These are phyloP conservation scores for Dasypolia templi DNA, from an alignment of 2,888 invertebrate species.

Conservation along the genomic window DNA sequence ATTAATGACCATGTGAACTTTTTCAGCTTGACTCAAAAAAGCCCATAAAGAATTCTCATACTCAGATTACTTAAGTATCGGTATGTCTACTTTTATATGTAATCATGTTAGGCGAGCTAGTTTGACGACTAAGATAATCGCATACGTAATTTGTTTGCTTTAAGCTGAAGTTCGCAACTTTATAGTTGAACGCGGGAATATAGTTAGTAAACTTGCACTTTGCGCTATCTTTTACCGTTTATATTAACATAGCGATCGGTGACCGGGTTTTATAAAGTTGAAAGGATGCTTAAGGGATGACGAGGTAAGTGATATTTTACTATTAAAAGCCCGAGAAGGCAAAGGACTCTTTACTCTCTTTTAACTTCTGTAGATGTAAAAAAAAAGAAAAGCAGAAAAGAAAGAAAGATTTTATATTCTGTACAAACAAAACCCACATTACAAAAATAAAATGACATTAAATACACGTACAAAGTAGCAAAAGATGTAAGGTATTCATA, in stretches of 20 bases:
- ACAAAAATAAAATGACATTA: too few relatives aligned
- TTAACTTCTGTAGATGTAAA: neutral
- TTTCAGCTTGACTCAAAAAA: conserved; percentile 6
- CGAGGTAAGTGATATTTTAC: neutral
- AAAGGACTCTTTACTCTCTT: neutral
- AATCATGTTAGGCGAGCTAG: conserved; percentile 22
- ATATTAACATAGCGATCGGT: conserved; percentile 21
- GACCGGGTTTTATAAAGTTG: conserved; percentile 22
- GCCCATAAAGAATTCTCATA: conserved; percentile 13
- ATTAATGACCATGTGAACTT: too few relatives aligned
- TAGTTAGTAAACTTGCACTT: conserved; percentile 40
- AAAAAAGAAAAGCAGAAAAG: too few relatives aligned
- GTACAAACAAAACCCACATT: too few relatives aligned
- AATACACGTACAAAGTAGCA: too few relatives aligned
- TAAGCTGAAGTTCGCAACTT: conserved; percentile 45
- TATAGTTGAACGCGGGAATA: conserved; percentile 39
- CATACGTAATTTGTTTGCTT: conserved; percentile 52
- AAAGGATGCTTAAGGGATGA: neutral
- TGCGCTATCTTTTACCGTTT: conserved; percentile 42
- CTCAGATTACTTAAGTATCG: neutral
- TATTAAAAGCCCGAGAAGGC: neutral
- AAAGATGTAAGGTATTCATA: too few relatives aligned
- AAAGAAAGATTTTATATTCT: too few relatives aligned
- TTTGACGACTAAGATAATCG: conserved; percentile 47
- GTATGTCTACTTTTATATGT: conserved; percentile 27